Conservation (phyloP, 2,888 invertebrate genomes). For the Drosophila setosimentum region DNA sequence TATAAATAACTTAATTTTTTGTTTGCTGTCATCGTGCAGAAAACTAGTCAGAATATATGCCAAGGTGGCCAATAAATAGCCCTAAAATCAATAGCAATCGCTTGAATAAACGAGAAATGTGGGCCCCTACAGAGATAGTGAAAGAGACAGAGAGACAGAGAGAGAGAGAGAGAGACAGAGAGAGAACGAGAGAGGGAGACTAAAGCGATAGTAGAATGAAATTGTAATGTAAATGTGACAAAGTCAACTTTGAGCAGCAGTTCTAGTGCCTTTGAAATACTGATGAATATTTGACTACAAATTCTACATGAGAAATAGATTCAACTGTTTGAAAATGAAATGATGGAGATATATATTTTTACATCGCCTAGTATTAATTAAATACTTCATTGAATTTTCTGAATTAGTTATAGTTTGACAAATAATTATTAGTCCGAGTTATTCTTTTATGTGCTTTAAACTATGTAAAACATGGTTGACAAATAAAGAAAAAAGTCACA, state of each 20-base stretch:
- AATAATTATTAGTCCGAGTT: neutral
- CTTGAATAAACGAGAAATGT: constrained; percentile 25
- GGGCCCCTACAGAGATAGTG: neutral
- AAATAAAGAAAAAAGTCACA: neutral
- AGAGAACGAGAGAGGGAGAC: neutral
- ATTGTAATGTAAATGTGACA: constrained; percentile 31
- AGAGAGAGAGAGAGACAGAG: neutral
- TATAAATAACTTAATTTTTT: constrained; percentile 69
- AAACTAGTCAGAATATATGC: constrained; percentile 57
- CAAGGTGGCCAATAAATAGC: constrained; percentile 61
- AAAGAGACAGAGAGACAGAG: neutral
- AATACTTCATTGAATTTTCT: neutral
- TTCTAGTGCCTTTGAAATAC: constrained; percentile 8
- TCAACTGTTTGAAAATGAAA: neutral
- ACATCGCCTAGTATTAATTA: neutral
- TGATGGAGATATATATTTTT: neutral
- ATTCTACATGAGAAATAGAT: neutral
- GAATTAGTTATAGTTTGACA: neutral
- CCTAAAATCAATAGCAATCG: constrained; percentile 63
- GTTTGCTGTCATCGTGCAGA: constrained; percentile 45
- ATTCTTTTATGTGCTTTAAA: neutral
- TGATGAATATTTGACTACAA: constrained; percentile 10
- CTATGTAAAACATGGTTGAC: fast-evolving
- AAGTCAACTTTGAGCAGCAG: constrained; percentile 10
- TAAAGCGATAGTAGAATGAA: neutral